A percentile compares a stretch with the other conserved stretches of the same genome.
Evolutionary conservation across 2,888 invertebrate species (phyloP).

Genomic region (Baccha elongata): DNA sequence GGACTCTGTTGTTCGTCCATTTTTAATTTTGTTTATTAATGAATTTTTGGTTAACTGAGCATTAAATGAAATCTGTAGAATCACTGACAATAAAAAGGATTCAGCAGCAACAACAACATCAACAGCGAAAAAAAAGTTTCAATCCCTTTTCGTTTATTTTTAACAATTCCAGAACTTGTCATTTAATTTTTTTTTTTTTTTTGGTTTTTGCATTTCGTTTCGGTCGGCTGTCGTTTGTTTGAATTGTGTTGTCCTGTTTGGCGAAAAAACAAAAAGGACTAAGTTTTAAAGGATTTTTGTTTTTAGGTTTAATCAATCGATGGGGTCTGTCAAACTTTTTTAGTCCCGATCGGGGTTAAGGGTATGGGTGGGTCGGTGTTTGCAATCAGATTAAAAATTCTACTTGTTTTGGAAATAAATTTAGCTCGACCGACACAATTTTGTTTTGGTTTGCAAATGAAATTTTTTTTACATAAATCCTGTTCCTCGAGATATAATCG

Average conservation of each 20-base stretch:
- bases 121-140: slow-evolving; percentile 48
- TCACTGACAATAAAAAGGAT: slow-evolving; percentile 51
- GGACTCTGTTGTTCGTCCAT: slow-evolving; percentile 53
- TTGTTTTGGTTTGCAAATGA: slow-evolving; percentile 7
- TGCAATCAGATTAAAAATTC: slow-evolving; percentile 37
- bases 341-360: neutral
- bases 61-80: slow-evolving; percentile 72
- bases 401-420: slow-evolving; percentile 19
- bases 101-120: slow-evolving; percentile 18
- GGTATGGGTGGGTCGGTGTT: slow-evolving; percentile 3
- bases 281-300: slow-evolving; percentile 20
- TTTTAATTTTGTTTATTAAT: slow-evolving; percentile 73
- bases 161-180: slow-evolving; percentile 52
- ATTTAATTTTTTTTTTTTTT: slow-evolving; percentile 34
- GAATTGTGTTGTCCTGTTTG: slow-evolving; percentile 39
- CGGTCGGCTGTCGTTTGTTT: slow-evolving; percentile 48
- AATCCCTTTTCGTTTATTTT: slow-evolving; percentile 58
- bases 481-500: slow-evolving; percentile 41
- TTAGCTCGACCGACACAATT: neutral
- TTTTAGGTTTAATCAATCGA: slow-evolving; percentile 44
- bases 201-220: slow-evolving; percentile 44
- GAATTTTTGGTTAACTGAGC: slow-evolving; percentile 73
- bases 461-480: slow-evolving; percentile 14
- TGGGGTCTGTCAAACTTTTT: slow-evolving; percentile 46
- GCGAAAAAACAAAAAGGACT: slow-evolving; percentile 31